Conservation (phyloP, 2,888 invertebrate species). For the Cordylochernes scorpioides region DNA sequence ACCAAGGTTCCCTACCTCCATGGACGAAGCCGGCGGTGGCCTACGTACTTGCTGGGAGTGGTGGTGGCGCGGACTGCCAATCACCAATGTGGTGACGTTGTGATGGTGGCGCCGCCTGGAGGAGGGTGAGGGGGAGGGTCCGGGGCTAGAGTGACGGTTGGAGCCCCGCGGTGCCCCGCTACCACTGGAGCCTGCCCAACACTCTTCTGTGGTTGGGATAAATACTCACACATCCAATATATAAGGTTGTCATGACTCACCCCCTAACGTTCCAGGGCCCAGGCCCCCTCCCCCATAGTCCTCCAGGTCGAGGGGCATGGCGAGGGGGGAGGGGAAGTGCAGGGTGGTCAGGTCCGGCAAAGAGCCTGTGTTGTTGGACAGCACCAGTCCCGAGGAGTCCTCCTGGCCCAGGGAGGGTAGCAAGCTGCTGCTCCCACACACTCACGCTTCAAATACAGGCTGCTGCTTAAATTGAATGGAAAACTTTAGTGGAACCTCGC, state of each 20-base stretch:
- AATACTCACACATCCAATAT: background rate
- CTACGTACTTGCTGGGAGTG: constrained; percentile 20
- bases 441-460: too few relatives aligned
- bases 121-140: constrained; percentile 15
- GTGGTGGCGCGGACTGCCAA: constrained; percentile 13
- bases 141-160: constrained; percentile 14
- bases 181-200: constrained; percentile 11
- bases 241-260: background rate
- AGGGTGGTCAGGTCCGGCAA: constrained; percentile 79
- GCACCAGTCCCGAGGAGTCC: too few relatives aligned
- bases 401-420: too few relatives aligned
- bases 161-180: constrained; percentile 10
- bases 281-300: constrained; percentile 16
- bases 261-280: too few relatives aligned
- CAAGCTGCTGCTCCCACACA: too few relatives aligned
- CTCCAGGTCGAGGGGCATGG: constrained; percentile 41
- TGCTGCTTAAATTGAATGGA: too few relatives aligned
- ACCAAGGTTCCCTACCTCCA: too few relatives aligned
- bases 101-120: constrained; percentile 14
- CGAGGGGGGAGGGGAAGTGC: constrained; percentile 52
- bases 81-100: constrained; percentile 15
- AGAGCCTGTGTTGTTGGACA: constrained; percentile 38
- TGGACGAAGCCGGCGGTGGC: too few relatives aligned
- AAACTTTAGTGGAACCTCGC: too few relatives aligned
- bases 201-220: background rate